Evolutionary conservation across 2,797 vertebrate species (phyloP).

Genomic region (Acrossocheilus fasciatus): DNA sequence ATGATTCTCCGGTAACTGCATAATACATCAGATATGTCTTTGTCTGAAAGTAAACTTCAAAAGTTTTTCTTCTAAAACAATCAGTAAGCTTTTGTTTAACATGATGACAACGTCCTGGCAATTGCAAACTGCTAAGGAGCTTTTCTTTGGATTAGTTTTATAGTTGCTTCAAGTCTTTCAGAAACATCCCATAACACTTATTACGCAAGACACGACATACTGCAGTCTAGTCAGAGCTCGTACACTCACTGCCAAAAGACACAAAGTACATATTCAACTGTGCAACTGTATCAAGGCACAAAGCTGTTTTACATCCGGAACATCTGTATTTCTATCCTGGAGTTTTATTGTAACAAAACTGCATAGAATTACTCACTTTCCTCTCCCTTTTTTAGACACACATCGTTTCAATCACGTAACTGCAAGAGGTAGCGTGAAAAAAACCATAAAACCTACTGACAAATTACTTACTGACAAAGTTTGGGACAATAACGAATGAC

Average conservation of each 20-base stretch:
- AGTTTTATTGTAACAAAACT: conserved; percentile 9
- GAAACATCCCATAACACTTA: conserved; percentile 23
- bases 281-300: conserved; percentile 3
- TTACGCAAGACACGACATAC: conserved; percentile 19
- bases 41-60: conserved; percentile 1
- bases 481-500: neutral
- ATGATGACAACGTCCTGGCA: neutral
- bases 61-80: conserved; percentile 12
- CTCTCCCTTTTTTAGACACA: conserved; percentile 11
- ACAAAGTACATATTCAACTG: conserved; percentile 6
- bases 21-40: neutral
- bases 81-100: conserved; percentile 12
- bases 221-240: conserved; percentile 21
- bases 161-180: conserved; percentile 39
- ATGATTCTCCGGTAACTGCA: neutral
- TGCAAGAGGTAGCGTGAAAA: conserved; percentile 41
- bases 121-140: neutral
- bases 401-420: neutral
- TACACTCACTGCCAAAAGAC: neutral
- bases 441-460: neutral
- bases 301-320: conserved; percentile 10
- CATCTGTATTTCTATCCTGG: neutral
- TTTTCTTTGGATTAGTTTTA: conserved; percentile 24
- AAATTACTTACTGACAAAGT: neutral
- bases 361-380: neutral